Conservation (phyloP, 2,113 vertebrate species). For the Cebus imitator region DNA sequence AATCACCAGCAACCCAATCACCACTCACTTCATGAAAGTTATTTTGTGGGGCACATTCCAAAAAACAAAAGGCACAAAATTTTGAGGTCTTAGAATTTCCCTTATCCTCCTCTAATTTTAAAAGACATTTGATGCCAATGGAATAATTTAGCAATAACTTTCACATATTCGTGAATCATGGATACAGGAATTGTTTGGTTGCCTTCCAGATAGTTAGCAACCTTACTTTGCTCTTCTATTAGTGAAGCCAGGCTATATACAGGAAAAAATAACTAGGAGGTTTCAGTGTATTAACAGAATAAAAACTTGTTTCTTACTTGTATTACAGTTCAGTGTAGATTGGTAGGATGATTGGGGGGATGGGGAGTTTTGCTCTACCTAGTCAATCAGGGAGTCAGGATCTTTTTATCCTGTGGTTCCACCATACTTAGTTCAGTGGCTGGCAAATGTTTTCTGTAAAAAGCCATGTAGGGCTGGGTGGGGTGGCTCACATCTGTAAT, state of each 20-base stretch:
- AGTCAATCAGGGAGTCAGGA: not conserved
- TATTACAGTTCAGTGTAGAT: not conserved
- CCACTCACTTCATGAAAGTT: not conserved
- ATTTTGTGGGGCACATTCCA: slow-evolving; percentile 23
- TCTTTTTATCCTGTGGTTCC: not conserved
- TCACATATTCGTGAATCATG: not conserved
- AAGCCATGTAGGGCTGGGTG: not conserved
- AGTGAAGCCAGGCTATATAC: not conserved
- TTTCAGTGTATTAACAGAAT: not conserved
- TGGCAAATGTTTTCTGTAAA: not conserved
- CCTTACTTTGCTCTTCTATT: not conserved
- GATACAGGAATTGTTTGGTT: not conserved
- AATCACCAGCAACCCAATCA: slow-evolving; percentile 35
- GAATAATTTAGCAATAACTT: not conserved
- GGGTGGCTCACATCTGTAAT: too few relatives aligned
- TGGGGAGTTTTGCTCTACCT: not conserved
- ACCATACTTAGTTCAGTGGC: not conserved
- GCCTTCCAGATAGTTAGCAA: not conserved
- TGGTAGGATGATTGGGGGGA: not conserved
- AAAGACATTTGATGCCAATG: slow-evolving; percentile 7
- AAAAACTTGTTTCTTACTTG: slow-evolving; percentile 13
- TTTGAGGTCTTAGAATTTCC: not conserved
- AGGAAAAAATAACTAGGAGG: not conserved
- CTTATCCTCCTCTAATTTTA: not conserved
- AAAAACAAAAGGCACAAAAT: too few relatives aligned